Conservation (phyloP, 2,797 vertebrate species). For the Enteromius trimaculatus region DNA sequence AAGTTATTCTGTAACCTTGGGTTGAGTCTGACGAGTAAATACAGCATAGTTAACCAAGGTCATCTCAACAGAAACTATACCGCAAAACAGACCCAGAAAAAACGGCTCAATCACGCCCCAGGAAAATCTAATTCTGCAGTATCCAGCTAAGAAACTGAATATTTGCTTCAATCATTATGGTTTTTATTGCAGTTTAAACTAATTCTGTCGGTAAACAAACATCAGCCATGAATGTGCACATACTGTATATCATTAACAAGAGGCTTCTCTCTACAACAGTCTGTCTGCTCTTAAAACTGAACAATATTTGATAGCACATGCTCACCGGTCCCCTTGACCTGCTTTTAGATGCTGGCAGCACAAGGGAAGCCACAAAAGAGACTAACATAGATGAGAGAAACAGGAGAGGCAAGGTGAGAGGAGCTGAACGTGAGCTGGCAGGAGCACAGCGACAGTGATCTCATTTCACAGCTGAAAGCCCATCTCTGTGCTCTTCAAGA, state of each 20-base stretch:
- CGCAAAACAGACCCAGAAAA: constrained; percentile 20
- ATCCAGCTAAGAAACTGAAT: not conserved
- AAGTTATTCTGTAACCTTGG: constrained; percentile 15
- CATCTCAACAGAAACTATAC: constrained; percentile 18
- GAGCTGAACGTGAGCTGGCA: constrained; percentile 1
- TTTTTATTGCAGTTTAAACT: constrained; percentile 10
- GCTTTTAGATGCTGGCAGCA: constrained; percentile 16
- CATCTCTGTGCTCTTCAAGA: constrained; percentile 15
- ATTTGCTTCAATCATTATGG: not conserved
- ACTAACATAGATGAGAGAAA: constrained; percentile 35
- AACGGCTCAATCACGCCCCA: not conserved
- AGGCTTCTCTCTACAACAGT: not conserved
- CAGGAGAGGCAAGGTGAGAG: constrained; percentile 43
- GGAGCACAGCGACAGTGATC: constrained; percentile 14
- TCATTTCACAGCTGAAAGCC: constrained; percentile 31
- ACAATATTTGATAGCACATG: not conserved
- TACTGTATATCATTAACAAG: constrained; percentile 18
- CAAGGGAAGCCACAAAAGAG: not conserved
- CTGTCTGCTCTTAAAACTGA: not conserved
- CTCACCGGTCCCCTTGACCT: not conserved
- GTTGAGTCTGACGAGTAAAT: constrained; percentile 31
- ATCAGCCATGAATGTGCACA: not conserved
- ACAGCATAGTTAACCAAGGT: constrained; percentile 1
- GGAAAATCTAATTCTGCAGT: constrained; percentile 11
- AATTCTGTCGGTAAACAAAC: constrained; percentile 21